Evolutionary conservation across 2,888 invertebrate species (phyloP).

Genomic region (Cataglyphis rosenhaueri): DNA sequence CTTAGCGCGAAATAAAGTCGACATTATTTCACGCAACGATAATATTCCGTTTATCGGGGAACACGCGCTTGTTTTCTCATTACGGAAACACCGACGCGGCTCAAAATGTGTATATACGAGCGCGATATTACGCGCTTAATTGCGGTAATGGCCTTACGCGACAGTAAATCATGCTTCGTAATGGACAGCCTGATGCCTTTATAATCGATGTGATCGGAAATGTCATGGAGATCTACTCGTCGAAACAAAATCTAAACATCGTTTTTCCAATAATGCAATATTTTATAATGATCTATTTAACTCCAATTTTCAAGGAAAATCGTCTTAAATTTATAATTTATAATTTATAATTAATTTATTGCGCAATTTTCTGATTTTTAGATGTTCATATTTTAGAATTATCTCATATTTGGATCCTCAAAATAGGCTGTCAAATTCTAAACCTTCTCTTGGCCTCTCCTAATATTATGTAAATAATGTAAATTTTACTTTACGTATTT

Average conservation of each 20-base stretch:
- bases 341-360: too few species aligned
- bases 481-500: not conserved
- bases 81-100: conserved; percentile 25
- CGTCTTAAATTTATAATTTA: not conserved
- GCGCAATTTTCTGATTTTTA: too few species aligned
- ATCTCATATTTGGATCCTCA: not conserved
- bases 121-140: conserved; percentile 30
- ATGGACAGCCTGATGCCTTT: conserved; percentile 20
- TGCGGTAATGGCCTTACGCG: conserved; percentile 26
- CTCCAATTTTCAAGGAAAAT: not conserved
- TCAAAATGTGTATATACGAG: conserved; percentile 25
- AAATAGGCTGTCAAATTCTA: not conserved
- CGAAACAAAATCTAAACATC: not conserved
- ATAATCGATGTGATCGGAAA: conserved; percentile 11
- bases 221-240: not conserved
- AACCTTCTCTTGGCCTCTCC: not conserved
- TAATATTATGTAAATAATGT: not conserved
- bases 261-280: not conserved
- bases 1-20: conserved; percentile 56
- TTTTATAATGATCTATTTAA: not conserved
- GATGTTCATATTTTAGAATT: too few species aligned
- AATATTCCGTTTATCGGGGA: conserved; percentile 53
- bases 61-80: conserved; percentile 24
- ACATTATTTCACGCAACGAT: conserved; percentile 56
- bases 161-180: conserved; percentile 18